Conservation (phyloP, 2,888 invertebrate species). For the Heliconius ismenius region DNA sequence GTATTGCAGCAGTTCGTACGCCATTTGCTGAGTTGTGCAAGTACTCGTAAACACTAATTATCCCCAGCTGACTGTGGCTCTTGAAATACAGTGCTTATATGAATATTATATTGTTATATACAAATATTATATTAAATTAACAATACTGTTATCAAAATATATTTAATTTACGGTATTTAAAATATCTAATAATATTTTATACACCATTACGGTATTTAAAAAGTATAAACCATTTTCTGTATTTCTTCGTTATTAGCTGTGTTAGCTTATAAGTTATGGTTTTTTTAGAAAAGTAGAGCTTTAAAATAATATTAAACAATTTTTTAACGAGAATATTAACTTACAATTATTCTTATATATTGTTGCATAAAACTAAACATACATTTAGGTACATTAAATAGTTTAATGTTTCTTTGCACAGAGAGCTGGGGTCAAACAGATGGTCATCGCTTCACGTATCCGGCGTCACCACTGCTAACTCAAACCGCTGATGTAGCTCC, state of each 20-base stretch:
- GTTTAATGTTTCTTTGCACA: slow-evolving; percentile 49
- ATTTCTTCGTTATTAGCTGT: too few species aligned
- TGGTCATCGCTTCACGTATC: slow-evolving; percentile 88
- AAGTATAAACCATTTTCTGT: too few species aligned
- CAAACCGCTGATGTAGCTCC: slow-evolving; percentile 84
- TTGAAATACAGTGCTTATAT: slow-evolving; percentile 8
- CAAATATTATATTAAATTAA: too few species aligned
- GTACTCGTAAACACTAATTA: slow-evolving; percentile 34
- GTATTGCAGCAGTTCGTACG: slow-evolving; percentile 28
- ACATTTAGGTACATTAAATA: neutral
- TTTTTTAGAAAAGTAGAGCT: too few species aligned
- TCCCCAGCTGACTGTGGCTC: slow-evolving; percentile 14
- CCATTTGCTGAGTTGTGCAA: slow-evolving; percentile 34
- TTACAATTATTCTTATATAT: neutral
- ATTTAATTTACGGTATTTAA: neutral
- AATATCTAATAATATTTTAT: too few species aligned
- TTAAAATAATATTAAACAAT: neutral
- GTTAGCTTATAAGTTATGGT: too few species aligned
- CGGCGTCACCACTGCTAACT: slow-evolving; percentile 89
- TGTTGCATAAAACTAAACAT: neutral
- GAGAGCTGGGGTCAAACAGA: slow-evolving; percentile 84
- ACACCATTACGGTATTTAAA: too few species aligned
- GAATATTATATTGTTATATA: slow-evolving; percentile 11
- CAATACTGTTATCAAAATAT: neutral
- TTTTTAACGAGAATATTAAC: neutral